Percentiles rank a stretch among this genome's conserved stretches.
Conservation (phyloP, 2,888 invertebrate genomes). For the Uloborus plumipes region DNA sequence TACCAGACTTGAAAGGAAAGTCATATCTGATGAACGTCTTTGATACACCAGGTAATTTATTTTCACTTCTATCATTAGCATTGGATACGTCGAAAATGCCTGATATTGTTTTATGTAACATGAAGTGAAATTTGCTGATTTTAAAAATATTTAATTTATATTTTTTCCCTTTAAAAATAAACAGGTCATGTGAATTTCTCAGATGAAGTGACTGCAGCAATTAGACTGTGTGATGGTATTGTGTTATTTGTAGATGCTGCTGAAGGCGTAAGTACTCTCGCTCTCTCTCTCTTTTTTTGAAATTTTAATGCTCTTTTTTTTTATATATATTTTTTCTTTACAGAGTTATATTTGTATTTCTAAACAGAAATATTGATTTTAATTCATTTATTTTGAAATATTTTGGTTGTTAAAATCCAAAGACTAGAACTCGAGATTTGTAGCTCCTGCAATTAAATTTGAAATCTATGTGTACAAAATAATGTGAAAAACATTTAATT, state of each 20-base stretch:
- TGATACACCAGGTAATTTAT: conserved; percentile 82
- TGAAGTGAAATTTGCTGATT: not conserved
- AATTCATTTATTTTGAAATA: too few species aligned
- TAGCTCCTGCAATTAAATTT: too few species aligned
- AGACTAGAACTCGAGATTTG: too few species aligned
- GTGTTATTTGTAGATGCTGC: conserved; percentile 98
- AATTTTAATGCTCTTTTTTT: too few species aligned
- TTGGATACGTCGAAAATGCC: not conserved
- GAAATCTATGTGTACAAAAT: too few species aligned
- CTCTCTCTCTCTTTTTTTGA: too few species aligned
- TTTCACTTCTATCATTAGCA: not conserved
- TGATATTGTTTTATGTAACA: conserved; percentile 5
- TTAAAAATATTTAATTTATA: not conserved
- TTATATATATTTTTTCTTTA: too few species aligned
- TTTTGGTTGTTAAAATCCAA: too few species aligned
- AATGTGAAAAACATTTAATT: too few species aligned
- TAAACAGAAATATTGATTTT: too few species aligned
- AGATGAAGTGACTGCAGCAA: conserved; percentile 97
- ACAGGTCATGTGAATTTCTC: conserved; percentile 97
- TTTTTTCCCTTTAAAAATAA: conserved; percentile 58
- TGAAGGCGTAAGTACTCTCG: conserved; percentile 81
- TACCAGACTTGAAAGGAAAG: conserved; percentile 94
- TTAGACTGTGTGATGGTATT: conserved; percentile 89
- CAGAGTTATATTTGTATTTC: too few species aligned
- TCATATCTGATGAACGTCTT: conserved; percentile 97